Conservation (phyloP, 2,888 invertebrate genomes). For the Zygaena filipendulae region DNA sequence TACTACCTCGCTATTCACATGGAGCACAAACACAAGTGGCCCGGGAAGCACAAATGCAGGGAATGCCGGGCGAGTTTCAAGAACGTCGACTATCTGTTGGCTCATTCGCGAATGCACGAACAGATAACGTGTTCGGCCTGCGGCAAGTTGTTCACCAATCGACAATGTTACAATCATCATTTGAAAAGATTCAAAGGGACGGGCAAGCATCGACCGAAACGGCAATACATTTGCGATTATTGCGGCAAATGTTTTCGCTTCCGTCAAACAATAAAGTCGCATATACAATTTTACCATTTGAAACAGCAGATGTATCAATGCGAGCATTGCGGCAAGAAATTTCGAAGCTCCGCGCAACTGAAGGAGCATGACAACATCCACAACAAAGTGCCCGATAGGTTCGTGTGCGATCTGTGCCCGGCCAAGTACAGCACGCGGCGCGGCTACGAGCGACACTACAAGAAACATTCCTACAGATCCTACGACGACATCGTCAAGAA, state of each 20-base stretch:
- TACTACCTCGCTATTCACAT: too few relatives aligned
- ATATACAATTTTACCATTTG: neutral
- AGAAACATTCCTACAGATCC: constrained; percentile 3
- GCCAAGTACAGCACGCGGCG: constrained; percentile 26
- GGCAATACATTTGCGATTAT: neutral
- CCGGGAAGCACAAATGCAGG: neutral
- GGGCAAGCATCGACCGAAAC: too few relatives aligned
- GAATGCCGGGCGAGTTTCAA: constrained; percentile 18
- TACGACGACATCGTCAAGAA: constrained; percentile 1
- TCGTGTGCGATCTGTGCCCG: constrained; percentile 26
- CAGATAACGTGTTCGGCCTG: constrained; percentile 24
- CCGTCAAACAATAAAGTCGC: neutral
- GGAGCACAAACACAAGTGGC: too few relatives aligned
- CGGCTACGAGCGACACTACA: constrained; percentile 27
- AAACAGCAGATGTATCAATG: constrained; percentile 7
- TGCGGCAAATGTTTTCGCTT: neutral
- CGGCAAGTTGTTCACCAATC: constrained; percentile 23
- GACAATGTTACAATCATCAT: constrained; percentile 26
- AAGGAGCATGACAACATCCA: constrained; percentile 12
- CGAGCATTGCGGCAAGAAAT: constrained; percentile 6
- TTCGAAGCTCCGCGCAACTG: constrained; percentile 2
- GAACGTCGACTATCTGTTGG: constrained; percentile 15
- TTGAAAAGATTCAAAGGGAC: constrained; percentile 19
- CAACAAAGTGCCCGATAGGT: constrained; percentile 2
- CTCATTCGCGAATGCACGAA: constrained; percentile 25